Evolutionary conservation across 2,888 invertebrate genomes (phyloP).

Genomic region (Pachycephus smyrnensis): DNA sequence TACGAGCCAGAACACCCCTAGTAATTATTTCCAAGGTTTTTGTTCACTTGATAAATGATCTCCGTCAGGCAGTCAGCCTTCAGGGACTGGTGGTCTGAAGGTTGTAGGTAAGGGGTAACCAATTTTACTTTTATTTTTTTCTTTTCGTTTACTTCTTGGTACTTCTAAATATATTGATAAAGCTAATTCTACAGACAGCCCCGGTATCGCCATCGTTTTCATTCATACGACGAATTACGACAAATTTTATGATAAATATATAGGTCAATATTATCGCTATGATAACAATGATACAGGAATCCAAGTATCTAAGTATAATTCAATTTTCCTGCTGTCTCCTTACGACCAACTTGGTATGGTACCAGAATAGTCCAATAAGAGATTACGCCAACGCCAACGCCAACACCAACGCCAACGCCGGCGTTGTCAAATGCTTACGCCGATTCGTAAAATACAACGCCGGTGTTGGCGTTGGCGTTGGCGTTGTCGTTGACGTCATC

Average conservation of each 20-base stretch:
- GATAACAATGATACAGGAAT: too few relatives aligned
- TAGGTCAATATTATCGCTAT: too few relatives aligned
- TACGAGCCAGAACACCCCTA: constrained; percentile 9
- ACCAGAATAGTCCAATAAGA: too few relatives aligned
- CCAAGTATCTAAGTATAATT: too few relatives aligned
- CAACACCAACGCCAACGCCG: too few relatives aligned
- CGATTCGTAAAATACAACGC: too few relatives aligned
- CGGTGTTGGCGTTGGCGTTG: too few relatives aligned
- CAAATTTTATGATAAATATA: neutral
- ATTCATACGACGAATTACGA: neutral
- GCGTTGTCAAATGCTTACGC: too few relatives aligned
- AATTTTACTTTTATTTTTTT: neutral
- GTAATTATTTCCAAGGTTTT: constrained; percentile 26
- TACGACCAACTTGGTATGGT: too few relatives aligned
- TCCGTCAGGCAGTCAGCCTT: constrained; percentile 10
- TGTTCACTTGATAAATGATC: constrained; percentile 24
- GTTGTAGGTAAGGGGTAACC: neutral
- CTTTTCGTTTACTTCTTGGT: neutral
- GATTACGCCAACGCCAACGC: too few relatives aligned
- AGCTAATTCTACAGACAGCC: neutral
- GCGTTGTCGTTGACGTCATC: too few relatives aligned
- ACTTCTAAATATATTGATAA: neutral
- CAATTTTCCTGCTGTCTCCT: too few relatives aligned
- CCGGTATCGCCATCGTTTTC: neutral
- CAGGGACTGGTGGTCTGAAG: neutral